phyloP scores from a whole-genome alignment of 1,140 invertebrate genomes.

The Nixonia krombeini region DNA sequence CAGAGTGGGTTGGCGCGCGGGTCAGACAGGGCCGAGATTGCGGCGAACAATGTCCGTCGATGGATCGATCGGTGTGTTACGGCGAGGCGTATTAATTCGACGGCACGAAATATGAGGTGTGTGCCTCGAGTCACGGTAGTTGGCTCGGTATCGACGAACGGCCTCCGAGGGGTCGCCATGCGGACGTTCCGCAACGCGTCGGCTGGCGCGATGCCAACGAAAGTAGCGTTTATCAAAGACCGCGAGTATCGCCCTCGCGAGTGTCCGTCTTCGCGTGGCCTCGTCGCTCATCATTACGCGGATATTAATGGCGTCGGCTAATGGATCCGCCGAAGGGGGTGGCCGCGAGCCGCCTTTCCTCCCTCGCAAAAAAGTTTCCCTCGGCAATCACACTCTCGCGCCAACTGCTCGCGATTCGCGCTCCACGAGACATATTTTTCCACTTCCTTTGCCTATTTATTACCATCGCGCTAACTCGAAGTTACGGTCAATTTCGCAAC shows the following conservation, averaged over 20 bases:
- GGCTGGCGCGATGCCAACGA: slow-evolving; percentile 56
- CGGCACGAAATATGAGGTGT: slow-evolving; percentile 4
- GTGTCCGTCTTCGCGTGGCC: slow-evolving; percentile 34
- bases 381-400: too few species aligned
- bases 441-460: too few species aligned
- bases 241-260: slow-evolving; percentile 10
- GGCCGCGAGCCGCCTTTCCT: too few species aligned
- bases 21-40: not conserved
- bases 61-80: slow-evolving; percentile 5
- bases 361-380: too few species aligned
- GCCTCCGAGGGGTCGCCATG: slow-evolving; percentile 11
- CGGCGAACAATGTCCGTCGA: slow-evolving; percentile 13
- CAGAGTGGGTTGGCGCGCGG: not conserved
- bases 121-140: slow-evolving; percentile 3
- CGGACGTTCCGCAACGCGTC: slow-evolving; percentile 48
- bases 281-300: slow-evolving; percentile 60
- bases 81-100: slow-evolving; percentile 6
- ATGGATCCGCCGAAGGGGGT: slow-evolving; percentile 59
- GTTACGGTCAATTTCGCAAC: too few species aligned
- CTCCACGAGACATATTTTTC: too few species aligned
- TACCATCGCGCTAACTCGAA: too few species aligned
- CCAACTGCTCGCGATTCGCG: too few species aligned
- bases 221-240: slow-evolving; percentile 60
- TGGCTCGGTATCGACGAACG: slow-evolving; percentile 27
- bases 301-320: slow-evolving; percentile 62